These are phyloP conservation scores for Sebastes vulpes DNA, from an alignment of 2,797 vertebrate genomes.

Conservation along the genomic window DNA sequence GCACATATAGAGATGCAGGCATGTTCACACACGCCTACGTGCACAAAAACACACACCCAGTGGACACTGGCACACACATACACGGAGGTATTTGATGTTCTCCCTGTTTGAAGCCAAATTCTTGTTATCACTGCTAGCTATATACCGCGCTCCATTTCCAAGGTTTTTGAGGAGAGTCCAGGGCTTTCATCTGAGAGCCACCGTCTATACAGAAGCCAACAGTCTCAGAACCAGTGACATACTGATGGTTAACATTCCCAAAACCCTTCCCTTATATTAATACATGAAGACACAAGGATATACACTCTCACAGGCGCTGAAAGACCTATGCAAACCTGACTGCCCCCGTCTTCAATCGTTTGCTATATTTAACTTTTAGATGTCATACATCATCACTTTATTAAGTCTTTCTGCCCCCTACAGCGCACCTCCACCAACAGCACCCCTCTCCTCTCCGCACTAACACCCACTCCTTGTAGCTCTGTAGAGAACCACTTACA, in stretches of 20 bases:
- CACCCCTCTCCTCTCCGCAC: slow-evolving; percentile 25
- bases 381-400: slow-evolving; percentile 84
- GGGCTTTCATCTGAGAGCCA: slow-evolving; percentile 91
- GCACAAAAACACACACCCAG: slow-evolving; percentile 21
- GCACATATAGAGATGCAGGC: slow-evolving; percentile 15
- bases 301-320: slow-evolving; percentile 19
- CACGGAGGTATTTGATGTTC: slow-evolving; percentile 92
- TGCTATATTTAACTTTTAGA: slow-evolving; percentile 81
- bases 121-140: slow-evolving; percentile 91
- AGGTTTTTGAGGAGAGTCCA: slow-evolving; percentile 88
- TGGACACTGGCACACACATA: slow-evolving; percentile 52
- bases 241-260: slow-evolving; percentile 82
- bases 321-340: slow-evolving; percentile 45
- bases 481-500: slow-evolving; percentile 86
- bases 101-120: slow-evolving; percentile 91
- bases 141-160: slow-evolving; percentile 91
- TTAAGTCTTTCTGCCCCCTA: slow-evolving; percentile 78
- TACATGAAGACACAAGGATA: slow-evolving; percentile 52
- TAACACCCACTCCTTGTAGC: slow-evolving; percentile 78
- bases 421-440: slow-evolving; percentile 23
- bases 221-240: slow-evolving; percentile 78
- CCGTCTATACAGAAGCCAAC: slow-evolving; percentile 79
- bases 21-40: slow-evolving; percentile 15
- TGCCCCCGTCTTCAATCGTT: slow-evolving; percentile 18
- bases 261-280: slow-evolving; percentile 77